These are phyloP conservation scores for Phortica variegata DNA, from an alignment of 1,140 invertebrate species.

Conservation along the genomic window DNA sequence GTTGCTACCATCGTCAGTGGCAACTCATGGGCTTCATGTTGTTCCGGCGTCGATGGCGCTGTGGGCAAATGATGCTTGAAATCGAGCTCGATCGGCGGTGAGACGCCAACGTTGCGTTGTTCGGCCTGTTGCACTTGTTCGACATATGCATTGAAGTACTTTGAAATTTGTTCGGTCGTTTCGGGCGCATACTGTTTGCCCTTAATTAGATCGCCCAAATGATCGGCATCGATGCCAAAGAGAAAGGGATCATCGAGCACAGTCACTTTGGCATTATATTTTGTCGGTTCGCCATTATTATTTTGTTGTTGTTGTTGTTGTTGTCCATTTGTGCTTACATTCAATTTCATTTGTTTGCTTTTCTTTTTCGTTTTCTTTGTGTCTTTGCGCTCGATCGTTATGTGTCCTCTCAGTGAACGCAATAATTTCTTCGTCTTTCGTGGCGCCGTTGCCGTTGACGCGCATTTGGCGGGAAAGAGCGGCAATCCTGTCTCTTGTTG, in stretches of 20 bases:
- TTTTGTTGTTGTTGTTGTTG: slow-evolving; percentile 1
- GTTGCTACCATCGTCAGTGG: slow-evolving; percentile 6
- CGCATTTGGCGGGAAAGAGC: slow-evolving; percentile 40
- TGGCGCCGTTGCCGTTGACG: slow-evolving; percentile 20
- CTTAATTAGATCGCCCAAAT: slow-evolving; percentile 41
- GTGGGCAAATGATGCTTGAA: slow-evolving; percentile 8
- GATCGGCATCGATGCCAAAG: slow-evolving; percentile 52
- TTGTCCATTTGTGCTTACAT: not conserved
- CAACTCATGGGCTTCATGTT: slow-evolving; percentile 11
- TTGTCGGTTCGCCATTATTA: slow-evolving; percentile 28
- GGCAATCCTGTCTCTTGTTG: slow-evolving; percentile 14
- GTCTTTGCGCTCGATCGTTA: slow-evolving; percentile 22
- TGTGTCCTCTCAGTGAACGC: slow-evolving; percentile 40
- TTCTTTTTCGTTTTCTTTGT: slow-evolving; percentile 8
- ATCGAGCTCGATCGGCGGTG: not conserved
- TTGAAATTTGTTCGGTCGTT: slow-evolving; percentile 37
- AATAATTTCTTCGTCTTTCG: slow-evolving; percentile 45
- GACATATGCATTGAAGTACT: slow-evolving; percentile 25
- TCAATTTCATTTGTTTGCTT: no score
- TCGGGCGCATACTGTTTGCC: slow-evolving; percentile 37
- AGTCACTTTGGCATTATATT: slow-evolving; percentile 45
- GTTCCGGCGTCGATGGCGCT: slow-evolving; percentile 12
- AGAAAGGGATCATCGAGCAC: slow-evolving; percentile 55
- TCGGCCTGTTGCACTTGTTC: slow-evolving; percentile 1
- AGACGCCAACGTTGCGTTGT: no score